Base-by-base conservation (phyloP, 1,140 invertebrate species). In the Megathymus violae region DNA sequence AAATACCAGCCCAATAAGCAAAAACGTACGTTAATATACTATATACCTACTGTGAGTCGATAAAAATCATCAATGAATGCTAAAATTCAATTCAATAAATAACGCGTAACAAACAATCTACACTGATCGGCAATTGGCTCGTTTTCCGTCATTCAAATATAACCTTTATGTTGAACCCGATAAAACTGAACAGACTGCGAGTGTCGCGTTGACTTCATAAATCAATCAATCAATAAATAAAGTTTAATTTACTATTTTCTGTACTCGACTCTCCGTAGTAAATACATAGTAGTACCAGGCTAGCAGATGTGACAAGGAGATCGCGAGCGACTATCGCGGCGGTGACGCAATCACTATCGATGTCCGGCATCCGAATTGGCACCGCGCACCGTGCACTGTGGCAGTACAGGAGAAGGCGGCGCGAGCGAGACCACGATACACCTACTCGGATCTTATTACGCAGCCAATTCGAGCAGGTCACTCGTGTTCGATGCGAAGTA, bases 251-350 rank as follows among this genome's bases (percentile, higher is more conserved):
- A 76, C 70, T 81, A 70, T 76, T 82, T 80, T 85, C 74, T 46
- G 54, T 81, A 76, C 68, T 68, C 68, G 77, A 79, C 71, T 71
- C 76, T 81, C 79, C 72, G 78, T 80, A 80, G 81, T 82, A 78
- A 85, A 88, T 88, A 89, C 83, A 89, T 89, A 87, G 85, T 80
- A 56, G 62, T 85, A 89, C 87, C 71, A 89, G 85, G 87, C 70
- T 67, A 62, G 47, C 82, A 89, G 78, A 85, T 61, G 60, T 52
- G 22, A 54, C 60, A 47, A 69, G 65, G 80, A 82, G 82, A 34
- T 74, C 65, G 67, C 59, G 46, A 62, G 64, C 48, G 48, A 66
- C 62, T 61, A 51, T 48, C 47, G 40, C 27, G 70, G 62, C 66
- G 65, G 67, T 80, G 71, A 75, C 78, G 73, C 69, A 75, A 73